Evolutionary conservation across 2,113 vertebrate genomes (phyloP).

Genomic region (Grammomys surdaster): DNA sequence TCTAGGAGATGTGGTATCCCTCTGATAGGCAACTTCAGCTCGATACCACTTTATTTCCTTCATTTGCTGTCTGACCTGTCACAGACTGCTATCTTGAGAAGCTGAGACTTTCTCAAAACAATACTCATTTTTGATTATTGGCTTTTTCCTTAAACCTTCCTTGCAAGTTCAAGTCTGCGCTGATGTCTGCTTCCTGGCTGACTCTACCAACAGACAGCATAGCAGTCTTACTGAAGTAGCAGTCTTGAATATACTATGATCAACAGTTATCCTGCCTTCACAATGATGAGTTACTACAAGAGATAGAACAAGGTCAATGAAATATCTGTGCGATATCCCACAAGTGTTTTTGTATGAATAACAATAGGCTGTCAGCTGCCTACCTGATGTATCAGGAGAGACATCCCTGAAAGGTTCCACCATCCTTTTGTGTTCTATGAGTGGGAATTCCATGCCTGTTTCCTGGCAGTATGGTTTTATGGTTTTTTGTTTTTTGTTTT

Average conservation of each 20-base stretch:
- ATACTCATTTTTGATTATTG: slow-evolving; percentile 15
- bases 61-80: not conserved
- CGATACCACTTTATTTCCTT: not conserved
- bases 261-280: not conserved
- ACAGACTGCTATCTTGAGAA: not conserved
- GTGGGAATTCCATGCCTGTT: slow-evolving; percentile 70
- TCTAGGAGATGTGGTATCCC: not conserved
- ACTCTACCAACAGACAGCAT: not conserved
- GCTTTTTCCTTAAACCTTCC: slow-evolving; percentile 11
- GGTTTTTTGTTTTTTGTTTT: not conserved
- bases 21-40: not conserved
- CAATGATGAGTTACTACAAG: not conserved
- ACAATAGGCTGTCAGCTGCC: not conserved
- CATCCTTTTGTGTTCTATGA: slow-evolving; percentile 58
- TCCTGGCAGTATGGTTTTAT: slow-evolving; percentile 26
- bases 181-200: slow-evolving; percentile 2
- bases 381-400: slow-evolving; percentile 15
- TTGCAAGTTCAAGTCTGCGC: slow-evolving; percentile 1
- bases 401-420: not conserved
- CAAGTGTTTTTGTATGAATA: not conserved
- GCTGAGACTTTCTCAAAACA: not conserved
- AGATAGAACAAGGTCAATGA: slow-evolving; percentile 8
- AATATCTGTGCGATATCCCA: slow-evolving; percentile 2
- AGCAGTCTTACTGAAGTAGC: slow-evolving; percentile 13
- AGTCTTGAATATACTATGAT: not conserved